These are phyloP conservation scores for Laterallus jamaicensis DNA, from an alignment of 2,113 vertebrate species.

Conservation along the genomic window DNA sequence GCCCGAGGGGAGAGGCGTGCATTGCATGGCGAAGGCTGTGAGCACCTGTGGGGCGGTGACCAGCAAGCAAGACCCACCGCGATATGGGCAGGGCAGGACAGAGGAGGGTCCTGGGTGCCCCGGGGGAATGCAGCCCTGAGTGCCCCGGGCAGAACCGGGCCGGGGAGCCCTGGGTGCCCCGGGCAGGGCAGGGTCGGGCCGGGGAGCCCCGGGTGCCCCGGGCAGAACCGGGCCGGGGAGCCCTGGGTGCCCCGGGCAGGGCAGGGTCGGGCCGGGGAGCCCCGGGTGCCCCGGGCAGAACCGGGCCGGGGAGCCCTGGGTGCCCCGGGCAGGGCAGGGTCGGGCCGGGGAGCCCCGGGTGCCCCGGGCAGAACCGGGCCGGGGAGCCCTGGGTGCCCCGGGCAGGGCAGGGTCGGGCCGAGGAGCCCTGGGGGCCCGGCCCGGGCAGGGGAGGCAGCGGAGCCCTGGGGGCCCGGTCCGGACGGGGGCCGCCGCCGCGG, in stretches of 20 bases:
- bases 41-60: neutral
- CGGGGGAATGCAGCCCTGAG: neutral
- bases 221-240: neutral
- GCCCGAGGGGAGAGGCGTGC: neutral
- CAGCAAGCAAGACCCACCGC: neutral
- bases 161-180: neutral
- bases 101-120: too few relatives aligned
- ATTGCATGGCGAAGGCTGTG: accelerated
- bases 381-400: neutral
- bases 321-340: neutral
- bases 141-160: neutral
- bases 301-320: neutral
- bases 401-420: neutral
- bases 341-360: neutral
- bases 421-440: too few relatives aligned
- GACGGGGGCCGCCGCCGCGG: neutral
- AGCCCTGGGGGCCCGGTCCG: neutral
- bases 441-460: neutral
- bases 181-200: neutral
- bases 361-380: neutral
- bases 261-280: too few relatives aligned
- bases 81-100: neutral
- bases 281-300: too few relatives aligned
- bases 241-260: neutral
- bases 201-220: neutral